A percentile compares a stretch with the other conserved stretches of the same genome.
Evolutionary conservation across 2,888 invertebrate species (phyloP).

Genomic region (Seira sanloemensis): DNA sequence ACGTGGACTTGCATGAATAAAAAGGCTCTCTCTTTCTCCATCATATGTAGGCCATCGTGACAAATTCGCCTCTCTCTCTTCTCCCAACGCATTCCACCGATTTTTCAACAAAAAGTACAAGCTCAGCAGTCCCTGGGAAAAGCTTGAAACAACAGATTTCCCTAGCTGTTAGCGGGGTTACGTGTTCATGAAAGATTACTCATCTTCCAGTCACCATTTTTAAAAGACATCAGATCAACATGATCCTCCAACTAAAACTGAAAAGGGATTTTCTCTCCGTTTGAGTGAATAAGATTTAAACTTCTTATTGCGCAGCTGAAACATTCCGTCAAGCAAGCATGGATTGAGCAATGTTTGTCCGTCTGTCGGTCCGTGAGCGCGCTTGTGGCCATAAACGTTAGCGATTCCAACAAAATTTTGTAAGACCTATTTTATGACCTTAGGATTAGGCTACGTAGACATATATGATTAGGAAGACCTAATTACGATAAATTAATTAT

Average conservation of each 20-base stretch:
- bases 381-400: no score
- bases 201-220: conserved; percentile 29
- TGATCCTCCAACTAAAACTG: not conserved
- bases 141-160: conserved; percentile 7
- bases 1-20: conserved; percentile 12
- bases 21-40: not conserved
- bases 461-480: no score
- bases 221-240: not conserved
- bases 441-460: no score
- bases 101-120: not conserved
- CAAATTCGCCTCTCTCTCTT: not conserved
- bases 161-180: conserved; percentile 19
- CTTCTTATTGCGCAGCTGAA: not conserved
- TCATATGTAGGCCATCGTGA: conserved; percentile 9
- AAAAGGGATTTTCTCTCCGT: not conserved
- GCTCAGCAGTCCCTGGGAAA: not conserved
- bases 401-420: no score
- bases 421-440: no score
- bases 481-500: no score
- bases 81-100: not conserved
- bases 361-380: no score
- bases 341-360: no score
- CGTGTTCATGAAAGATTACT: conserved; percentile 55
- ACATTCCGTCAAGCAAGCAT: no score
- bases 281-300: not conserved